Evolutionary conservation across 2,888 invertebrate species (phyloP).

Genomic region (Rhagium mordax): DNA sequence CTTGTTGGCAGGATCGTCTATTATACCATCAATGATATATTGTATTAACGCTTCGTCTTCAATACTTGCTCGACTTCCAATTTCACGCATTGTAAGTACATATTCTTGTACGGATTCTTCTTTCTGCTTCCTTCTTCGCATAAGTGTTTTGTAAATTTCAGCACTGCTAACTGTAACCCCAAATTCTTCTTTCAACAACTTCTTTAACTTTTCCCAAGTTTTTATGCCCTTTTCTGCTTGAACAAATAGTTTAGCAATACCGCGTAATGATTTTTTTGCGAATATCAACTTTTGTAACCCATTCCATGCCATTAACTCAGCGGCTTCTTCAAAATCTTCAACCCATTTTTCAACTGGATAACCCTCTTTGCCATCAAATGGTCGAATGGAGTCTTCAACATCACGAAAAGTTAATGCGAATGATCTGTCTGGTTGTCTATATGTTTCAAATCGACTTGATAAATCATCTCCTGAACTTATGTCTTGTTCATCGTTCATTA

Average conservation of each 20-base stretch:
- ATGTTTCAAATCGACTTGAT: neutral
- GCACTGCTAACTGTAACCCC: constrained; percentile 43
- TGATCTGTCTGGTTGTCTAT: constrained; percentile 4
- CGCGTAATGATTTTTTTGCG: constrained; percentile 55
- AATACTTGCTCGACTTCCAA: constrained; percentile 44
- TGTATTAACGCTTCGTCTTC: constrained; percentile 43
- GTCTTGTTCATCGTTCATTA: constrained; percentile 20
- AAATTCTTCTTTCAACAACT: constrained; percentile 47
- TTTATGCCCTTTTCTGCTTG: constrained; percentile 49
- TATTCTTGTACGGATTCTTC: constrained; percentile 63
- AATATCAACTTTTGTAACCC: constrained; percentile 56
- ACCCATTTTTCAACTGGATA: constrained; percentile 56
- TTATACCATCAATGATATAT: constrained; percentile 50
- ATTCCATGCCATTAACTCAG: constrained; percentile 52
- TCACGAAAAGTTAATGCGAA: constrained; percentile 52
- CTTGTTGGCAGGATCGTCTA: constrained; percentile 47
- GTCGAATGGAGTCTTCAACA: constrained; percentile 51
- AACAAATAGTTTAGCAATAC: constrained; percentile 50
- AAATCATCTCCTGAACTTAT: neutral
- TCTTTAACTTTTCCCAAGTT: constrained; percentile 48
- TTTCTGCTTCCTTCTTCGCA: constrained; percentile 54
- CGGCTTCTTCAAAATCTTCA: constrained; percentile 55
- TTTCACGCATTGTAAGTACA: constrained; percentile 62
- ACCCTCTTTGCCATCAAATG: constrained; percentile 50
- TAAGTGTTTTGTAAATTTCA: constrained; percentile 38